Conservation (phyloP, 2,888 invertebrate species). For the Acronicta aceris region DNA sequence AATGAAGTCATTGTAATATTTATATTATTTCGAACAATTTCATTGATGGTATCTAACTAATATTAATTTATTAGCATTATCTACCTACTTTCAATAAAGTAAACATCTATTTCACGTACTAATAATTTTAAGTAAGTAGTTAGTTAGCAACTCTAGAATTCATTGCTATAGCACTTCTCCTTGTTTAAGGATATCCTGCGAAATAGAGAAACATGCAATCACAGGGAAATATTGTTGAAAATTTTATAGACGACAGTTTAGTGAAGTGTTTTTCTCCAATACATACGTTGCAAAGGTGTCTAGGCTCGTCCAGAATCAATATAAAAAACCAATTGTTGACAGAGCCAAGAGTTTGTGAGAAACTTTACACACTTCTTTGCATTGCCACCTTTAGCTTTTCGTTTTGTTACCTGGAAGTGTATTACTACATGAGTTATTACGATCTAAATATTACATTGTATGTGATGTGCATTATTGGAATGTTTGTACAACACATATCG, state of each 20-base stretch:
- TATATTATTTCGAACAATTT: conserved; percentile 11
- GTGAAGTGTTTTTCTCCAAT: conserved; percentile 57
- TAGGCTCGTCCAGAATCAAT: conserved; percentile 55
- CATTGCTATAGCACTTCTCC: background rate
- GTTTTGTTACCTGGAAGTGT: conserved; percentile 29
- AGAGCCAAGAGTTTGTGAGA: conserved; percentile 38
- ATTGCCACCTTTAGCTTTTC: conserved; percentile 49
- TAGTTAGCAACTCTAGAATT: background rate
- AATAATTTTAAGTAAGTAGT: no score
- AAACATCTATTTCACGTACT: background rate
- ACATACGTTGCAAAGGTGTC: conserved; percentile 48
- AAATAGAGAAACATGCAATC: conserved; percentile 15
- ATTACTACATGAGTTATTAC: conserved; percentile 48
- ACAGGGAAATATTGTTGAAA: background rate
- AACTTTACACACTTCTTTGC: conserved; percentile 58
- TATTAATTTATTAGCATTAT: background rate
- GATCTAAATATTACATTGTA: conserved; percentile 36
- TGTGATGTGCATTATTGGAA: conserved; percentile 27
- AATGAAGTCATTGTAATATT: no score
- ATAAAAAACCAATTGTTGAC: conserved; percentile 52
- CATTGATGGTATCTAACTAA: conserved; percentile 8
- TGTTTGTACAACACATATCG: conserved; percentile 41
- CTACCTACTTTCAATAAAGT: background rate
- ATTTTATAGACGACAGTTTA: conserved; percentile 31
- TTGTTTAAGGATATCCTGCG: background rate